Evolutionary conservation across 2,888 invertebrate species (phyloP), one percentile per base, ranked within the genome.

Genomic region (Pyralis farinalis): DNA sequence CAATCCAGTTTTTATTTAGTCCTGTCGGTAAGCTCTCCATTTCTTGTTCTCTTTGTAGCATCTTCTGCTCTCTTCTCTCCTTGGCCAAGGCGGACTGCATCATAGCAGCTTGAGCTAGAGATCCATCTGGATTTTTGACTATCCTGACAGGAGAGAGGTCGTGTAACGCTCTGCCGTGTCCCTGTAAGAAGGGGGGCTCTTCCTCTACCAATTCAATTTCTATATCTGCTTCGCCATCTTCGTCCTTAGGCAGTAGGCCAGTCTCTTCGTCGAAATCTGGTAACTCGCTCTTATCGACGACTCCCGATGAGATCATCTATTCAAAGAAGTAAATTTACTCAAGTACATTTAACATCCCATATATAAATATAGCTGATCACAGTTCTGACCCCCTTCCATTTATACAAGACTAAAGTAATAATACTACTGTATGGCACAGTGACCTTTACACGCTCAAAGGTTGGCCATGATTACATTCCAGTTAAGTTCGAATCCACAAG

Each of bases 161-260:
- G 52, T 97, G 96, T 0, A 97, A 79, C 0, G 97, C 96, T 49
- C 98, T 90, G 0, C 98, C 98, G 71, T 98, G 94, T n/a, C 97
- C 96, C 44, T 95, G 94, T 1, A 99, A 89, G 83, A 99, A 99
- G 0, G 99, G 97, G 0, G 99, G 97, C 70, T 99, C 99, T 40
- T 99, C 99, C 80, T 99, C 99, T 0, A 98, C 98, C 43, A 99
- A 90, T 81, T 99, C 99, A 52, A 99, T 98, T 88, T 99, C 99
- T 49, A 99, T 99, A 72, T 99, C 99, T 40, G 99, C 99, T 71
- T 99, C 99, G 12, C 96, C 96, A 43, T 96, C 96, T 59, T 96
- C 96, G 55, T 97, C 96, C 72, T 97, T 97, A 0, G 97, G 97
- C 34, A 98, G 73, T 6, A 97, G 80, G 3, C 98, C 99, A 7